Evolutionary conservation across 2,797 vertebrate genomes (phyloP).

Genomic region (Hapalemur alaotrensis): DNA sequence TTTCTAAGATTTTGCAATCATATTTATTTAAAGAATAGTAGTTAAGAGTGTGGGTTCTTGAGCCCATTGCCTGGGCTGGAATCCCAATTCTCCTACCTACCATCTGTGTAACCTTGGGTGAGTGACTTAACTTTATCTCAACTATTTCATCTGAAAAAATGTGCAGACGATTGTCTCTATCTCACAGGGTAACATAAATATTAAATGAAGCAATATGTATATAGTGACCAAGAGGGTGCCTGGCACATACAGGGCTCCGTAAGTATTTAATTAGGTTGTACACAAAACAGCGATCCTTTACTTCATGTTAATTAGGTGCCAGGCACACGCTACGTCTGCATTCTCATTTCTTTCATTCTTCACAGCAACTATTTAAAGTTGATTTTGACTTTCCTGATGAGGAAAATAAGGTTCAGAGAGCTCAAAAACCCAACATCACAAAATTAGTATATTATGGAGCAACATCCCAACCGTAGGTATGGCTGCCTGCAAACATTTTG

Average conservation of each 20-base stretch:
- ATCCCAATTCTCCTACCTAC: constrained; percentile 40
- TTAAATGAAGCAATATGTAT: neutral
- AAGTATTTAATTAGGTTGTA: neutral
- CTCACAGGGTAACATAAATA: neutral
- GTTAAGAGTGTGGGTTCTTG: constrained; percentile 36
- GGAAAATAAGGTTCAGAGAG: neutral
- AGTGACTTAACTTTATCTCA: constrained; percentile 22
- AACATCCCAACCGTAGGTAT: too few relatives aligned
- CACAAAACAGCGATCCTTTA: neutral
- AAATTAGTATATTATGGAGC: neutral
- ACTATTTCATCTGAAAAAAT: neutral
- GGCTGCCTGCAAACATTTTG: neutral
- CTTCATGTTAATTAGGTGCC: neutral
- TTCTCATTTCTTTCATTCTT: neutral
- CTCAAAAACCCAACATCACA: neutral
- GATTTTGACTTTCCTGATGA: neutral
- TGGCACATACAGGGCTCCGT: neutral
- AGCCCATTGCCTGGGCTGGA: constrained; percentile 35
- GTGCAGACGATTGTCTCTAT: neutral
- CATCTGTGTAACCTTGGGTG: constrained; percentile 38
- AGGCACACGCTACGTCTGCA: neutral
- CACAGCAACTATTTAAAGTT: neutral
- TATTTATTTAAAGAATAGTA: constrained; percentile 45
- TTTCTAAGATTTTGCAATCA: constrained; percentile 32
- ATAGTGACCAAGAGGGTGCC: neutral